Evolutionary conservation across 2,797 vertebrate species (phyloP), one percentile per base, ranked within the genome.

Genomic region (Trachurus trachurus): DNA sequence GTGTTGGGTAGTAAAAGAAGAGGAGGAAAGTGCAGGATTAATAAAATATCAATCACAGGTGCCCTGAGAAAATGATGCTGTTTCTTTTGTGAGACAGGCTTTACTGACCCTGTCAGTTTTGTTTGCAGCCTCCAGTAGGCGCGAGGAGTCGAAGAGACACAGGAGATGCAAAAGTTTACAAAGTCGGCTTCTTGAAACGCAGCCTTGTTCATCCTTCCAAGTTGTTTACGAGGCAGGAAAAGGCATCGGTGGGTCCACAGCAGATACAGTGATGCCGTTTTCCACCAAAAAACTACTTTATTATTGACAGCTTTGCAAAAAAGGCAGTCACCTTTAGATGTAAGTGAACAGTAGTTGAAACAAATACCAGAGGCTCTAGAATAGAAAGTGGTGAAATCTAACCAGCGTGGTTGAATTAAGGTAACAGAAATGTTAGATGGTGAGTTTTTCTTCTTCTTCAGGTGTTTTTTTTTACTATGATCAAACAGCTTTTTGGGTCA

Each of bases 11-110:
- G 9, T 66, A 47, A 64, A 73, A 62, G 11, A 11, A n/a, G 37
- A 61, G 21, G 60, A 74, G 76, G 42, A 78, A 84, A 83, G 45
- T 65, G 71, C 66, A 69, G 31, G 52, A 86, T 87, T 78, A 83
- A 90, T 88, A 84, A 89, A 87, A 77, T 76, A 90, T 90, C 42
- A 79, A 79, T 86, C 61, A 49, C 52, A 60, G 75, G 60, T 78
- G 65, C 72, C 47, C 13, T 42, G 57, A 83, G 71, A 83, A 82
- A 71, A 66, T 59, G 54, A 76, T 84, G 49, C 60, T 21, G 76
- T 80, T 87, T 82, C 70, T 81, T 80, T 76, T 59, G 74, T 65
- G 72, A 85, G 82, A 70, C 64, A 39, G 61, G 5, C 63, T 75
- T 63, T 74, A 84, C 64, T 79, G 82, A 83, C 85, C 81, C 80